Base-by-base conservation (phyloP, 2,113 vertebrate genomes). In the Spizaetus ornatus region DNA sequence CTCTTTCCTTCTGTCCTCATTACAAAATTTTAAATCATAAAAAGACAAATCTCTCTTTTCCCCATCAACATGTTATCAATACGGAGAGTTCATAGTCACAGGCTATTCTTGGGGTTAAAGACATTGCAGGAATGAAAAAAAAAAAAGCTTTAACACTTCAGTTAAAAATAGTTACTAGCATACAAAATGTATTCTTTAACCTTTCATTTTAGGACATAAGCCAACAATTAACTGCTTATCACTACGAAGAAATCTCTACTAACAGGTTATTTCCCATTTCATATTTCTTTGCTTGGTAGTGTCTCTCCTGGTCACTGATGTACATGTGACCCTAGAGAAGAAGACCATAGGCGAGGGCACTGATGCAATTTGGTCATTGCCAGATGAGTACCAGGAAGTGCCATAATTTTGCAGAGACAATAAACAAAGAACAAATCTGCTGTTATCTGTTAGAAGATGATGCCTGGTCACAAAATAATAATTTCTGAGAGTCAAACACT, bases 111-210 rank as follows among this genome's bases (percentile, higher is more conserved):
- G 23, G 43, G 19, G 55, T 62, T 91, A 78, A 91, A 84, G 45
- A 67, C 88, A 82, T 10, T 3, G 1, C 55, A 93, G 25, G 50
- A 62, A 82, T 45, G 7, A 13, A 31, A 69, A 58, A 48, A 48
- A 47, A 56, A 25, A 20, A 8, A 17, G 12, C 32, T 78, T 56
- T 10, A 2, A 32, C 6, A 58, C 1, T 80, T 80, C 0, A 0
- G 9, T 70, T 73, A 86, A 74, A 55, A 88, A 31, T 9, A 3
- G n/a, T n/a, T 45, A 42, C 15, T 53, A 70, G 9, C 14, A 29
- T 38, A 76, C 7, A 59, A 74, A 78, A 63, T 42, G 10, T 7
- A 7, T 55, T 63, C 13, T 67, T 82, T 53, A 89, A 38, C 25
- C 9, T 62, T 91, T 67, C 9, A 12, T 73, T 87, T 93, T 58